Conservation (phyloP, 2,888 invertebrate genomes). For the Hydrotaea cyrtoneurina region DNA sequence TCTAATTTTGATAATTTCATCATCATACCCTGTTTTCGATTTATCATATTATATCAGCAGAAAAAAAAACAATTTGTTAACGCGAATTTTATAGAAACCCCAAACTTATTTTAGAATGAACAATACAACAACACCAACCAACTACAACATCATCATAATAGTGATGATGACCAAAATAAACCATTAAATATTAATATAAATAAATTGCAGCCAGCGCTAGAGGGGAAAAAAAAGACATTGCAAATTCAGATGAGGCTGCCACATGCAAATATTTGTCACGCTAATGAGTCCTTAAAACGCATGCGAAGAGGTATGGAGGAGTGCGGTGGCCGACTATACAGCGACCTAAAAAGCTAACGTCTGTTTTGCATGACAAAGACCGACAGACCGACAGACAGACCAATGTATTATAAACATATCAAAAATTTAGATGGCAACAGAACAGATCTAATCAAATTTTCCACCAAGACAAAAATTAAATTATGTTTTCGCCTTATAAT, state of each 20-base stretch:
- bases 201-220: slow-evolving; percentile 42
- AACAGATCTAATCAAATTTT: not conserved
- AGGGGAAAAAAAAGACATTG: slow-evolving; percentile 29
- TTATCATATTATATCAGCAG: slow-evolving; percentile 4
- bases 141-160: slow-evolving; percentile 52
- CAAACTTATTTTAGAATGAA: slow-evolving; percentile 47
- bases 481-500: too few relatives aligned
- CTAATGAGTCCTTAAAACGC: slow-evolving; percentile 60
- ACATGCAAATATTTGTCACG: slow-evolving; percentile 65
- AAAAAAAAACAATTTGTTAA: slow-evolving; percentile 57
- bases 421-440: not conserved
- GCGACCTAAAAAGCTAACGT: too few relatives aligned
- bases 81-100: slow-evolving; percentile 50
- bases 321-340: not conserved
- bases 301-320: not conserved
- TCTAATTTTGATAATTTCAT: too few relatives aligned
- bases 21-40: slow-evolving; percentile 49
- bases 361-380: not conserved
- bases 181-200: slow-evolving; percentile 64
- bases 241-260: slow-evolving; percentile 53
- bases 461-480: not conserved
- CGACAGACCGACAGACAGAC: not conserved
- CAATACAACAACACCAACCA: slow-evolving; percentile 30
- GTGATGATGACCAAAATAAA: slow-evolving; percentile 35
- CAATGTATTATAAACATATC: slow-evolving; percentile 58